phyloP scores from a whole-genome alignment of 2,888 invertebrate species.

The Dryobota labecula region DNA sequence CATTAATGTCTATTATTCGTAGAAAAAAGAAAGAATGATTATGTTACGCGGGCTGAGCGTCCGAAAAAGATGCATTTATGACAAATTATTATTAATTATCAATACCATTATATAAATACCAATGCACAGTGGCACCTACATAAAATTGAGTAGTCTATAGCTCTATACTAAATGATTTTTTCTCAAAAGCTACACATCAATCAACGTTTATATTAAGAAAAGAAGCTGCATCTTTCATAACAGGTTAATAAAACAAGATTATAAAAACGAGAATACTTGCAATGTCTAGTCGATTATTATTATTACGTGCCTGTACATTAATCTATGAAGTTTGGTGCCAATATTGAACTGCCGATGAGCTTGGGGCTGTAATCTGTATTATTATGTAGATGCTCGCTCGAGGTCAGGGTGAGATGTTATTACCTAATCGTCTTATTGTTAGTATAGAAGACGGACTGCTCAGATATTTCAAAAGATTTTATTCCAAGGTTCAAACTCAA shows the following conservation, averaged over 20 bases:
- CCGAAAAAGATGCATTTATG: not conserved
- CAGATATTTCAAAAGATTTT: not conserved
- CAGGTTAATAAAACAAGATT: not conserved
- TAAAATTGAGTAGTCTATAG: not conserved
- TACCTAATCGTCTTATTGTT: constrained; percentile 12
- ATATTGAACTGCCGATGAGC: constrained; percentile 40
- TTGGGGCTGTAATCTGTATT: constrained; percentile 32
- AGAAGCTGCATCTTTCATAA: not conserved
- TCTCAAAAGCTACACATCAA: not conserved
- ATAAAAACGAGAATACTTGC: not conserved
- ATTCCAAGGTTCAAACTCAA: not conserved
- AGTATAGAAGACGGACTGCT: not conserved
- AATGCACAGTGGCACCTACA: not conserved
- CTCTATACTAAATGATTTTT: not conserved
- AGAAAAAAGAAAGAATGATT: not conserved
- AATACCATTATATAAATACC: not conserved
- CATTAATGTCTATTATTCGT: no score
- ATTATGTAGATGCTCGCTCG: constrained; percentile 24
- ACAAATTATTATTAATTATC: not conserved
- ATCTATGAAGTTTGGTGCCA: constrained; percentile 34
- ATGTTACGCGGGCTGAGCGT: not conserved
- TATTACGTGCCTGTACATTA: constrained; percentile 36
- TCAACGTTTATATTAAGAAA: not conserved
- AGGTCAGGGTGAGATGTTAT: constrained; percentile 40
- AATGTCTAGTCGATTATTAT: constrained; percentile 2